phyloP scores from a whole-genome alignment of 1,140 invertebrate genomes.

The Lucilia cuprina region DNA sequence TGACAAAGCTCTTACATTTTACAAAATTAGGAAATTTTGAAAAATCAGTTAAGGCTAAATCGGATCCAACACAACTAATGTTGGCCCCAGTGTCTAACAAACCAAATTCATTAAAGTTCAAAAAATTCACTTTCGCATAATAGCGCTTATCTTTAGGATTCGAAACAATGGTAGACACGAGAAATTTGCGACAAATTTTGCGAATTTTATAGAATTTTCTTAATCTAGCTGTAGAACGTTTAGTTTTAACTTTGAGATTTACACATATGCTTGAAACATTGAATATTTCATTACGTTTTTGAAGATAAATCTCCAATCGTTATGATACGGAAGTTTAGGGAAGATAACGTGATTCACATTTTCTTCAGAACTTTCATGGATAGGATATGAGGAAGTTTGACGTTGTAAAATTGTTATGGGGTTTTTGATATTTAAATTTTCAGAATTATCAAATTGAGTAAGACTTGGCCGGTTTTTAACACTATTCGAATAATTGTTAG shows the following conservation, averaged over 20 bases:
- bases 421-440: too few relatives aligned
- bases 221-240: not conserved
- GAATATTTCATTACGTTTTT: slow-evolving; percentile 4
- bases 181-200: not conserved
- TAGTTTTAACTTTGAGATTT: not conserved
- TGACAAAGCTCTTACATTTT: not conserved
- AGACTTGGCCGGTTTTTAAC: too few relatives aligned
- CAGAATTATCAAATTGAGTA: too few relatives aligned
- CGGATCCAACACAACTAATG: slow-evolving; percentile 18
- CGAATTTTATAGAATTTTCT: not conserved
- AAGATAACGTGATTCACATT: not conserved
- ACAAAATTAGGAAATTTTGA: not conserved
- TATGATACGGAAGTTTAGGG: not conserved
- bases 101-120: not conserved
- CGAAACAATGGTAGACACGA: not conserved
- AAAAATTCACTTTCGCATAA: not conserved
- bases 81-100: not conserved
- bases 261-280: not conserved
- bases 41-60: not conserved
- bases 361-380: too few relatives aligned
- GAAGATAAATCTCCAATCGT: not conserved
- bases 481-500: too few relatives aligned
- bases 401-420: too few relatives aligned
- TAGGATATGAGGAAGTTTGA: too few relatives aligned
- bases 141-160: not conserved